A percentile compares a stretch with the other conserved stretches of the same genome.
phyloP scores from a whole-genome alignment of 2,888 invertebrate genomes.

The Lagria hirta region DNA sequence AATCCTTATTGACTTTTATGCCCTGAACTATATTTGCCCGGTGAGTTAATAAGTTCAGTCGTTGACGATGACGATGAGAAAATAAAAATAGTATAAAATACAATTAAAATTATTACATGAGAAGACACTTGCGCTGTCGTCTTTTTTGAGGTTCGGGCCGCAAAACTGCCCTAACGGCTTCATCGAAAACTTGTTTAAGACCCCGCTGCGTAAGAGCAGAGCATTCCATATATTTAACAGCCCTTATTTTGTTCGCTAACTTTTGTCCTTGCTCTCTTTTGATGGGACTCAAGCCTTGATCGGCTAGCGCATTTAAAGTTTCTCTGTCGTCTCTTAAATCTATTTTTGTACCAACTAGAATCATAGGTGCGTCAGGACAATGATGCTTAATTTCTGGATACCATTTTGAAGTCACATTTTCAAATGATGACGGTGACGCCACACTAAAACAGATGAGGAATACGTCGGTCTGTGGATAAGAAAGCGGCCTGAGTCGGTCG shows the following conservation, averaged over 20 bases:
- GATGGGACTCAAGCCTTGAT: constrained; percentile 93
- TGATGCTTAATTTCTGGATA: constrained; percentile 99
- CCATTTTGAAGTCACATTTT: constrained; percentile 99
- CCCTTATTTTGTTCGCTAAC: constrained; percentile 96
- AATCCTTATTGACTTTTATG: constrained; percentile 27
- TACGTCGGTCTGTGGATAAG: constrained; percentile 99
- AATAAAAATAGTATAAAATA: constrained; percentile 8
- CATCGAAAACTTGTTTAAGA: constrained; percentile 97
- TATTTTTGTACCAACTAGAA: constrained; percentile 98
- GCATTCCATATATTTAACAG: constrained; percentile 99
- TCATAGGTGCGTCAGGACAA: constrained; percentile 98
- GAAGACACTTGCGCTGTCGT: constrained; percentile 84
- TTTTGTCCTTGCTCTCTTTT: constrained; percentile 98
- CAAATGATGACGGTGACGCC: constrained; percentile 98
- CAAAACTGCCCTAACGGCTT: constrained; percentile 95
- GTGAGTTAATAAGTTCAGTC: constrained; percentile 24
- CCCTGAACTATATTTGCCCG: constrained; percentile 25
- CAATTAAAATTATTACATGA: constrained; percentile 54
- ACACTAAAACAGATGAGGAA: constrained; percentile 99
- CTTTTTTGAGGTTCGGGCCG: constrained; percentile 95
- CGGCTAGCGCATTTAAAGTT: constrained; percentile 85
- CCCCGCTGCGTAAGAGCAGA: constrained; percentile 98
- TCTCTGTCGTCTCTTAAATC: constrained; percentile 98
- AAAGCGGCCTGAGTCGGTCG: constrained; percentile 91
- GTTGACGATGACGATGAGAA: constrained; percentile 18